Base-by-base conservation (phyloP, 2,797 vertebrate genomes). In the Gouania willdenowi region DNA sequence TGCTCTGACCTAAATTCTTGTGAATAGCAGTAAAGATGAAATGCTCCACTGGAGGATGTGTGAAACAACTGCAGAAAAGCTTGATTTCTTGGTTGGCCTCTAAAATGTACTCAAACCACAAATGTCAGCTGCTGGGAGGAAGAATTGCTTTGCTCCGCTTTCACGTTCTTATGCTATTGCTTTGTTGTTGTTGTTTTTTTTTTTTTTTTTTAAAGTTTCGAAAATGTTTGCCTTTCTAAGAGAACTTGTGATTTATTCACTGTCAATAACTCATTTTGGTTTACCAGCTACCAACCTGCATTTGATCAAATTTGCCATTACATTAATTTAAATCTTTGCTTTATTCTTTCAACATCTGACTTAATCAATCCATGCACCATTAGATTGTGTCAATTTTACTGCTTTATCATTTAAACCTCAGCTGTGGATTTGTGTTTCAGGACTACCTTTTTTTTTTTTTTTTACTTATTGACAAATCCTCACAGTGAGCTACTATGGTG, bases 181-280 rank as follows among this genome's bases (percentile, higher is more conserved):
- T 47, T 25, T 45, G 28, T 63, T 81, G n/a, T n/a, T n/a, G n/a
- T n/a, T n/a, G n/a, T n/a, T n/a, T n/a, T n/a, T n/a, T n/a, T n/a
- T n/a, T n/a, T n/a, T n/a, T n/a, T n/a, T n/a, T 82, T 61, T 66
- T 44, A 66, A 73, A 66, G 71, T 75, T 75, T 79, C 76, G 66
- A 54, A 68, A 71, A 75, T 65, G 58, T 79, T 77, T 71, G 30
- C 64, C 53, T 60, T 60, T 66, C 70, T 55, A 46, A 63, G 53
- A 63, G 43, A 3, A 39, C 35, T 28, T 35, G 30, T 76, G 72
- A 72, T 79, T 77, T 75, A 78, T 64, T 76, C 43, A 57, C 58
- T 33, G 24, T 53, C 33, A 66, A 44, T 34, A 74, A 35, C 42
- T 15, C n/a, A 29, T 33, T 49, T 47, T 25, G 65, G 26, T 52